Evolutionary conservation across 2,888 invertebrate genomes (phyloP), one percentile per base, ranked within the genome.

Genomic region (Orthonychiurus folsomi): DNA sequence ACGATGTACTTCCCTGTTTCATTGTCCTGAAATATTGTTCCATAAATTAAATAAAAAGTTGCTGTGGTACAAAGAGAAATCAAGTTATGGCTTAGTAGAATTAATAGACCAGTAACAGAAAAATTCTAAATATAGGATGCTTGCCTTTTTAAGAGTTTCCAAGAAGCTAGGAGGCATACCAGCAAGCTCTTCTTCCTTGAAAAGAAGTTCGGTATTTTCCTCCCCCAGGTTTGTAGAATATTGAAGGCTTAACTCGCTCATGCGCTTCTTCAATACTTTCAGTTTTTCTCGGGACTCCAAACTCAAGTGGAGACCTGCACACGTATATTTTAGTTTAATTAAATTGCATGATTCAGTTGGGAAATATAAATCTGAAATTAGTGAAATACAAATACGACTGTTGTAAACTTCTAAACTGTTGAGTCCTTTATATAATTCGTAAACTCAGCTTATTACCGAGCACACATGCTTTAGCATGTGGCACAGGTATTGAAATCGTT

Each of bases 141-240:
- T 25, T 15, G 25, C 55, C n/a, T 55, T 55, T 26, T n/a, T 25
- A n/a, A 75, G 69, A n/a, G 68, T 69, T 47, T 71, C 63, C 37
- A 76, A 59, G 60, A 76, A 75, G 50, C 74, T 73, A 1, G 66
- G 65, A 9, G 74, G 73, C 67, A 76, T 66, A 23, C 76, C 76
- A 74, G 76, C 76, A 54, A 80, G 69, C 60, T 80, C 78, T 61
- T 78, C 76, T 37, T 75, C 74, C 24, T 76, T 73, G 67, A 80
- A 79, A 61, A 78, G 77, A 24, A 80, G 66, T n/a, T 76, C 69
- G 1, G 78, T 78, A 61, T 78, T 78, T 68, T 79, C 79, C 66
- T 80, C 79, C 67, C 77, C 78, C 23, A 78, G 72, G 68, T 80
- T 78, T 63, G 76, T 77, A 59, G 73, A 74, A 72, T 78, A 80